Base-by-base conservation (phyloP, 2,797 vertebrate genomes). In the Chrosomus eos region DNA sequence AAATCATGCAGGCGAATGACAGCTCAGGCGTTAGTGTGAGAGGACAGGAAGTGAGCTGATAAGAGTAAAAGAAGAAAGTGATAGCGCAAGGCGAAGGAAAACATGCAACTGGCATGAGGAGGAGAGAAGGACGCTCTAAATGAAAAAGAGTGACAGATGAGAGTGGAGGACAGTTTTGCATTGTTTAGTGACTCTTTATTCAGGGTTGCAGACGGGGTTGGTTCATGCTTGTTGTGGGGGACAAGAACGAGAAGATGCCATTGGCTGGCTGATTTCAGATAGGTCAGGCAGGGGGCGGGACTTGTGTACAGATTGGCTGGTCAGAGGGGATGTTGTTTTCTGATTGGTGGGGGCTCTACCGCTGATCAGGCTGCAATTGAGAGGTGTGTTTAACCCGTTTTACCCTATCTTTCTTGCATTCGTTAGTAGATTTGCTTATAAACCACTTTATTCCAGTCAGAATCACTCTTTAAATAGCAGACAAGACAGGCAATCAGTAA, bases 401-500 rank as follows among this genome's bases (percentile, higher is more conserved):
- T 86, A 80, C 74, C 90, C 91, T 90, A 90, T 55, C 72, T 90
- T 90, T 91, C 87, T 88, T 86, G 89, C 91, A 70, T 84, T 85
- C 53, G 66, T 79, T 60, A 75, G 31, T 86, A 26, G 38, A 71
- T 86, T 38, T 81, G 77, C 75, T 55, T 70, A 81, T 83, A 89
- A 87, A 83, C 87, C 75, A 38, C 51, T 68, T 80, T 45, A 79
- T 48, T 84, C 79, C 77, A 82, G 45, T 86, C 80, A 76, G 87
- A 75, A 80, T 89, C 84, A 82, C 88, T 86, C 84, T 83, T 87
- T 91, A 93, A 94, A 95, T 96, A 95, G 95, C 95, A 97, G 97
- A 98, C 97, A 98, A 98, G 96, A 98, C 97, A 99, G 97, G 98
- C 98, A 98, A 98, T 97, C 97, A 98, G 97, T 96, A 96, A 96